These are phyloP conservation scores for Capitulum mitella DNA, from an alignment of 2,888 invertebrate species.

Conservation along the genomic window DNA sequence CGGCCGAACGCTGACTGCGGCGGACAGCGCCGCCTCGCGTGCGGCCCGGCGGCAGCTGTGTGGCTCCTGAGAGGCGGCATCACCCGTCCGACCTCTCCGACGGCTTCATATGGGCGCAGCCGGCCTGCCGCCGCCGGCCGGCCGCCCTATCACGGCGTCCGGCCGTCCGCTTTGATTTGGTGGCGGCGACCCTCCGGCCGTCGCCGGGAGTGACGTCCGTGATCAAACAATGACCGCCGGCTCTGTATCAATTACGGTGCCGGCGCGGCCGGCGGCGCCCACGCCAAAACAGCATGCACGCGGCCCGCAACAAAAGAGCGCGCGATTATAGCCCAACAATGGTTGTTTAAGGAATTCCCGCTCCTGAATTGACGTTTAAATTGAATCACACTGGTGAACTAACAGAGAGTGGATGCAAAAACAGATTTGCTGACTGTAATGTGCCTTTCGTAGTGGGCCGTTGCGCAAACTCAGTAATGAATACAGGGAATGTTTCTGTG, in stretches of 20 bases:
- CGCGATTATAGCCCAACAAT: not conserved
- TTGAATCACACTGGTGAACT: conserved; percentile 8
- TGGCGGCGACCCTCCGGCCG: too few relatives aligned
- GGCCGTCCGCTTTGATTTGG: too few relatives aligned
- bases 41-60: too few relatives aligned
- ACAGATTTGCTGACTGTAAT: not conserved
- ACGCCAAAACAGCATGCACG: not conserved
- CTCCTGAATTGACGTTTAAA: conserved; percentile 12
- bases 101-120: too few relatives aligned
- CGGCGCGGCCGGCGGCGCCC: not conserved
- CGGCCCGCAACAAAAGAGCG: not conserved
- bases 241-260: not conserved
- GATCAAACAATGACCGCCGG: not conserved
- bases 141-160: too few relatives aligned
- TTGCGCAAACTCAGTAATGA: not conserved
- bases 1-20: too few relatives aligned
- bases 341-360: not conserved
- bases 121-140: too few relatives aligned
- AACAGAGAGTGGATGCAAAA: not conserved
- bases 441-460: not conserved
- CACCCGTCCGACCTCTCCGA: too few relatives aligned
- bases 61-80: too few relatives aligned
- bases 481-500: not conserved
- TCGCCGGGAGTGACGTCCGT: not conserved
- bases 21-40: too few relatives aligned